Base-by-base conservation (phyloP, 2,888 invertebrate genomes). In the Dasypogon diadema region DNA sequence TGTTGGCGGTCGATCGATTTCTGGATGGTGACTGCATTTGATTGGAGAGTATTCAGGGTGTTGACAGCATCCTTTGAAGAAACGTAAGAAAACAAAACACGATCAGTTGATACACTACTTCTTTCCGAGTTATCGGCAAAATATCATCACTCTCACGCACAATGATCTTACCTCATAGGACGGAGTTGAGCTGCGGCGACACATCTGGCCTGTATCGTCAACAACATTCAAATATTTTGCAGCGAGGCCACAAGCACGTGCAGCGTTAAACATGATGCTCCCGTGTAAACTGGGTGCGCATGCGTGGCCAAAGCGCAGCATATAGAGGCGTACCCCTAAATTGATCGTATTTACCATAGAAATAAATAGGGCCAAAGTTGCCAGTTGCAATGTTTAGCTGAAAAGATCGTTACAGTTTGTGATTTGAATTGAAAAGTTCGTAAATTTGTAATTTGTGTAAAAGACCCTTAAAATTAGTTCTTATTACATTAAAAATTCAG, bases 1-100 rank as follows among this genome's bases (percentile, higher is more conserved):
- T 77, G 60, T 76, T 79, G 80, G 74, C 78, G 76, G 14, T 78
- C 78, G 18, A 82, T 80, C 1, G 84, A 80, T 79, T 88, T 88
- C 77, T 88, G 88, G 79, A 92, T 86, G 78, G 88, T 87, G 0
- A 88, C 87, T 24, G 90, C 90, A 84, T 94, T 95, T 42, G 92
- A 91, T 84, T 95, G 94, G 6, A 95, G 86, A 0, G 85, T 85
- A 82, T 93, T 93, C 22, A 96, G 85, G 60, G 90, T 88, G 74
- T 87, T 85, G 1, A 95, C 88, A 30, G 93, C 92, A 79, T 90
- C 90, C 94, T 95, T n/a, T n/a, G n/a, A 22, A 10, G 4, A 22
- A 34, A 30, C n/a, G n/a, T n/a, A 18, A 34, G 4, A 51, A 51
- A 18, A 30, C 14, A 34, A 34, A 18, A 26, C 4, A 21, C 42